These are phyloP conservation scores for Onychostoma macrolepis DNA, from an alignment of 2,113 vertebrate species.

Conservation along the genomic window DNA sequence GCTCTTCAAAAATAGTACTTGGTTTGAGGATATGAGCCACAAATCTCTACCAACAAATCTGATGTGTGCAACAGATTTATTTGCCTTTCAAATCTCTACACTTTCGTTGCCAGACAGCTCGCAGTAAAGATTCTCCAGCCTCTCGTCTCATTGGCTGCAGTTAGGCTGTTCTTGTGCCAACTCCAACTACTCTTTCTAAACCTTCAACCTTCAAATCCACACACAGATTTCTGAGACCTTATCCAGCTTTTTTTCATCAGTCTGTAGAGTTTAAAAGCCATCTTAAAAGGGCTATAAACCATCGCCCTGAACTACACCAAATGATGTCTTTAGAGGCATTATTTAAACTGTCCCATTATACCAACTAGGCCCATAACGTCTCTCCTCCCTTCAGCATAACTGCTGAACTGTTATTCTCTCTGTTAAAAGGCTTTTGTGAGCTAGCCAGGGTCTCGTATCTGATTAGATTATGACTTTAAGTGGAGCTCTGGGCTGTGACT, in stretches of 20 bases:
- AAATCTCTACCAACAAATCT: neutral
- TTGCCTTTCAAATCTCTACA: neutral
- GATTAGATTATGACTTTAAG: slow-evolving; percentile 48
- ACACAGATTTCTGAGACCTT: neutral
- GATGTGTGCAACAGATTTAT: neutral
- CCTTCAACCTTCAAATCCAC: slow-evolving; percentile 29
- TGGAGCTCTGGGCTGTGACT: slow-evolving; percentile 39
- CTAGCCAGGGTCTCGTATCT: slow-evolving; percentile 30
- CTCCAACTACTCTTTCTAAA: slow-evolving; percentile 9
- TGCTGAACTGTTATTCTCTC: slow-evolving; percentile 35
- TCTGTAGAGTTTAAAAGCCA: neutral
- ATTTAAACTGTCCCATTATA: slow-evolving; percentile 30
- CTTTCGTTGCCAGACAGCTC: slow-evolving; percentile 19
- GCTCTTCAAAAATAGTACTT: slow-evolving; percentile 2
- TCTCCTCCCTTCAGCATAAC: neutral
- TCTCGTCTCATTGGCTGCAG: slow-evolving; percentile 28
- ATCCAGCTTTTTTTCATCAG: neutral
- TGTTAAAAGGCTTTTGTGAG: slow-evolving; percentile 30
- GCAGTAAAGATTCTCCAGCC: slow-evolving; percentile 38
- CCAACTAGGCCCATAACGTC: neutral
- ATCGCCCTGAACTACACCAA: neutral
- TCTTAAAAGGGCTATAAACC: slow-evolving; percentile 34
- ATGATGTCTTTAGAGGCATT: slow-evolving; percentile 25
- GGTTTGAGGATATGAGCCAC: neutral
- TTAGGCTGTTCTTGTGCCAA: slow-evolving; percentile 25